Percentiles rank a stretch among this genome's conserved stretches.
Evolutionary conservation across 1,140 invertebrate species (phyloP).

Genomic region (Pseudomyrmex sp.): DNA sequence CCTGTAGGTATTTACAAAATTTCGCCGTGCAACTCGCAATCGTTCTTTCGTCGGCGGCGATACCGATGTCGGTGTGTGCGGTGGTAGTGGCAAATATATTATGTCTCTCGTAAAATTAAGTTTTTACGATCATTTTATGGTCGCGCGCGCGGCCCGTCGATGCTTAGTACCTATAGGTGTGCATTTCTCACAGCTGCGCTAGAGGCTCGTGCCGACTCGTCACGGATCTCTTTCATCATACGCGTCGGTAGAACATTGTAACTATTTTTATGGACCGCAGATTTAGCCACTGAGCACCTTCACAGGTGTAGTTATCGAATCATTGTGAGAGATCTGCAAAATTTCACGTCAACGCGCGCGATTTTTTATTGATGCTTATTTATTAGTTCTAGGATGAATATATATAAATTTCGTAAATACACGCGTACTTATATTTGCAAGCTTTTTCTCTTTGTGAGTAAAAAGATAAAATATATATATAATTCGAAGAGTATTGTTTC

Average conservation of each 20-base stretch:
- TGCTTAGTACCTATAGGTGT: slow-evolving; percentile 80
- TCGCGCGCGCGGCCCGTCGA: slow-evolving; percentile 81
- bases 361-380: no score
- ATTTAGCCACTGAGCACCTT: slow-evolving; percentile 28
- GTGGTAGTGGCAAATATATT: slow-evolving; percentile 84
- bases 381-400: no score
- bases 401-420: not conserved
- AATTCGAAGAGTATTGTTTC: not conserved
- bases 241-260: slow-evolving; percentile 68
- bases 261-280: slow-evolving; percentile 61
- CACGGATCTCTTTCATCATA: slow-evolving; percentile 71
- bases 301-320: slow-evolving; percentile 15
- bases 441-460: no score
- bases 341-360: not conserved
- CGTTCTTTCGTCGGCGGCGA: slow-evolving; percentile 66
- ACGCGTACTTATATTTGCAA: not conserved
- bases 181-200: slow-evolving; percentile 73
- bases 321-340: not conserved
- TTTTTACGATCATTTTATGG: slow-evolving; percentile 86
- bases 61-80: slow-evolving; percentile 50
- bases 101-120: slow-evolving; percentile 86
- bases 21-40: slow-evolving; percentile 72
- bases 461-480: no score
- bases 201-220: slow-evolving; percentile 69
- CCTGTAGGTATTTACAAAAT: slow-evolving; percentile 71